Conservation (phyloP, 2,113 vertebrate genomes). For the Pseudorhombus dupliciocellatus region DNA sequence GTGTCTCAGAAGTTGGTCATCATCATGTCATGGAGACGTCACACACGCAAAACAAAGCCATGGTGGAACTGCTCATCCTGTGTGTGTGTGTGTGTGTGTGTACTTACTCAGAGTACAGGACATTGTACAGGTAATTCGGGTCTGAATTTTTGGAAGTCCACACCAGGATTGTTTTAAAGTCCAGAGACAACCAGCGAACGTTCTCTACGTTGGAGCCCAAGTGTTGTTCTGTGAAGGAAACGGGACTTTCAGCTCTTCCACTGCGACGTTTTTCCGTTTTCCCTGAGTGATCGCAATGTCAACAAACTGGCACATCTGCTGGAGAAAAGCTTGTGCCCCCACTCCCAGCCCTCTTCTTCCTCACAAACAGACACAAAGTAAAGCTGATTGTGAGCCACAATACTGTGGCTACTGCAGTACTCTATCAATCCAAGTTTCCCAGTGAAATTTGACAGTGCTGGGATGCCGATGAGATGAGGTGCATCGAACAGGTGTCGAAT, state of each 20-base stretch:
- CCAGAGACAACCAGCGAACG: constrained; percentile 87
- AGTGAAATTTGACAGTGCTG: no score
- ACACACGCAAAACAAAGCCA: no score
- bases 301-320: neutral
- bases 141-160: constrained; percentile 81
- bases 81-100: constrained; percentile 9
- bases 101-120: constrained; percentile 84
- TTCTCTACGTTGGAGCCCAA: constrained; percentile 73
- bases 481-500: no score
- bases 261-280: neutral
- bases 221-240: neutral
- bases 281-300: neutral
- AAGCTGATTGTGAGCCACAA: neutral
- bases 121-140: constrained; percentile 76
- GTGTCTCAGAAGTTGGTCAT: no score
- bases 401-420: neutral
- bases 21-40: no score
- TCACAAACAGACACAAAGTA: neutral
- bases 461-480: no score
- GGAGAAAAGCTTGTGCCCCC: neutral
- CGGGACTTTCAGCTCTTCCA: neutral
- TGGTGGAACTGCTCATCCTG: no score
- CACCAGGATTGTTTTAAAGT: constrained; percentile 90
- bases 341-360: neutral
- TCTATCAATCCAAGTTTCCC: no score